Evolutionary conservation across 2,888 invertebrate genomes (phyloP), one percentile per base, ranked within the genome.

Genomic region (Leuctra nigra): DNA sequence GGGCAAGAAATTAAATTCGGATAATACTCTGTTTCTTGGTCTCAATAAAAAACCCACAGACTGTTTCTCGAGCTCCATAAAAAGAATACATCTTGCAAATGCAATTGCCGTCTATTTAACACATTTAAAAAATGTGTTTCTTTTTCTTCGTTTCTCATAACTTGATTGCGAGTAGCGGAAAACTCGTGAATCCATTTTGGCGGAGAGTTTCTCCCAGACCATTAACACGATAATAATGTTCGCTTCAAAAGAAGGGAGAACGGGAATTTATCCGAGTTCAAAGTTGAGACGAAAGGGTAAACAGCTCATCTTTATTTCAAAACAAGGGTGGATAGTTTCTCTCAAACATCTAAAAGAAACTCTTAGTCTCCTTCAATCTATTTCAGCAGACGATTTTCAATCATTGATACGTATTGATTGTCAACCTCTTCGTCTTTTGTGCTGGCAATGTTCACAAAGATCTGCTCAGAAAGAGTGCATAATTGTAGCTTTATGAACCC

Each of bases 1-100:
- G 36, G 53, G 18, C 35, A 50, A 53, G 46, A 54, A 61, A 59
- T 61, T 61, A 61, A 59, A 61, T 53, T 61, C 59, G 7, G 59
- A 46, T 52, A 54, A 53, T 57, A 39, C 54, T 57, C 57, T 57
- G 39, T 18, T 35, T 54, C 53, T 59, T 46, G 18, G 48, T 47
- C 24, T 52, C 50, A 44, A 59, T 59, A 59, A 59, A 59, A 59
- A 41, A 44, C 33, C 46, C 23, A 13, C 50, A 57, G 24, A 46
- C 9, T 22, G 25, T 22, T 35, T 16, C 11, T 14, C 20, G 16
- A 9, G 20, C 11, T 39, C 38, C 16, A 20, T 47, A 16, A 47
- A 25, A 56, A 44, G 13, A 52, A 52, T 16, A 24, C 41, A 24
- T 20, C 48, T 52, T 55, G 54, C 36, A 4, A 18, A 23, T 33